Evolutionary conservation across 35 echinoderm and acorn worm genomes (phyloP).

Genomic region (Heliocidaris tuberculata): DNA sequence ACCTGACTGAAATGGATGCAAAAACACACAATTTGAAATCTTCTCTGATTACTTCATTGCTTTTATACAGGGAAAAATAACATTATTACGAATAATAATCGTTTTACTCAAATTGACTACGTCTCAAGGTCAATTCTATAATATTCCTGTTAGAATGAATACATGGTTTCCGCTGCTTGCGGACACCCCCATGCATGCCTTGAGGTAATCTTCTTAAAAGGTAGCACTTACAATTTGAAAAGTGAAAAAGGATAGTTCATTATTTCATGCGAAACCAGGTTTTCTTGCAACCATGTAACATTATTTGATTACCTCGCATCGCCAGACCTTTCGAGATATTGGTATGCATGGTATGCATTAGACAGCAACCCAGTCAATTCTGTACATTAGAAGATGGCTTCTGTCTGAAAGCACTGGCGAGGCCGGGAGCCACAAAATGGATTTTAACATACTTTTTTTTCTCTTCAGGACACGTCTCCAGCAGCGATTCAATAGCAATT

Average conservation of each 20-base stretch:
- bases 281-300: too few species aligned
- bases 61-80: not conserved
- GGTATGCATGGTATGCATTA: not conserved
- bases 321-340: not conserved
- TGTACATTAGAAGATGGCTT: not conserved
- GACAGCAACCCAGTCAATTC: not conserved
- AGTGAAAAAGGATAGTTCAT: not conserved
- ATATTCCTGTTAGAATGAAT: not conserved
- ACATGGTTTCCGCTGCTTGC: not conserved
- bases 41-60: too few species aligned
- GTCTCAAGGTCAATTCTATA: not conserved
- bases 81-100: not conserved
- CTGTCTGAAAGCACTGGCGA: not conserved
- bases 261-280: not conserved
- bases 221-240: not conserved
- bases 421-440: not conserved
- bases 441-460: not conserved
- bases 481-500: not conserved
- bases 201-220: not conserved
- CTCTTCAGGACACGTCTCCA: not conserved
- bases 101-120: not conserved
- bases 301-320: too few species aligned
- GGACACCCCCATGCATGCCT: not conserved
- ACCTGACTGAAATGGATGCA: not conserved
- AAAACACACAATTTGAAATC: not conserved